phyloP scores from a whole-genome alignment of 2,113 vertebrate genomes.

The Daphoenositta chrysoptera region DNA sequence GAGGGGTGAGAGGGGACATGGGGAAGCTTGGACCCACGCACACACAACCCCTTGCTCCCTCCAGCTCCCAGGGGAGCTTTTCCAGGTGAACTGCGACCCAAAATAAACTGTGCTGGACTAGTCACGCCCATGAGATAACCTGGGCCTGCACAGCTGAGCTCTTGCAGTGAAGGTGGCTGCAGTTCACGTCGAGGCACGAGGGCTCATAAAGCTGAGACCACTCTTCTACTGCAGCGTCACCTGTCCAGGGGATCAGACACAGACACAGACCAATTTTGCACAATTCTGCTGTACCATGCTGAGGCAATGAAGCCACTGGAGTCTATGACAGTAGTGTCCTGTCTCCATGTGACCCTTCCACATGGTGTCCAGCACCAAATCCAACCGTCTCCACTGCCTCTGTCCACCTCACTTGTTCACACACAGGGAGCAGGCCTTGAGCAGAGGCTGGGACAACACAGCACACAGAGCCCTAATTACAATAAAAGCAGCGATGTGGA shows the following conservation, averaged over 20 bases:
- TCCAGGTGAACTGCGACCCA: accelerated
- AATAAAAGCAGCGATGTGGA: neutral
- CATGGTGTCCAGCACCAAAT: neutral
- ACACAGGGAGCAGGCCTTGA: neutral
- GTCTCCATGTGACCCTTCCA: neutral
- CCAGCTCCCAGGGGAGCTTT: neutral
- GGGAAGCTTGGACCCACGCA: neutral
- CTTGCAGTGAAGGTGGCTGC: neutral
- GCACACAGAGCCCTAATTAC: neutral
- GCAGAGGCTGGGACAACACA: neutral
- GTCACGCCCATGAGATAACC: neutral
- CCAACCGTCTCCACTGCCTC: neutral
- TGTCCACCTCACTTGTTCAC: accelerated
- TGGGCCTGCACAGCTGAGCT: neutral
- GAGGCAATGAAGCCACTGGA: accelerated
- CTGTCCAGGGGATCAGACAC: neutral
- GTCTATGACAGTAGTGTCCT: neutral
- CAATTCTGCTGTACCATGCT: neutral
- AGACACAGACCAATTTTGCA: neutral
- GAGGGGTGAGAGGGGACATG: neutral
- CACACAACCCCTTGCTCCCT: accelerated
- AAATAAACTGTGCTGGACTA: neutral
- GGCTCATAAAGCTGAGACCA: neutral
- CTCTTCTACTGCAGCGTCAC: accelerated
- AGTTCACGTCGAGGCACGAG: neutral